These are phyloP conservation scores for Ptyas mucosa DNA, from an alignment of 2,113 vertebrate species.

Conservation along the genomic window DNA sequence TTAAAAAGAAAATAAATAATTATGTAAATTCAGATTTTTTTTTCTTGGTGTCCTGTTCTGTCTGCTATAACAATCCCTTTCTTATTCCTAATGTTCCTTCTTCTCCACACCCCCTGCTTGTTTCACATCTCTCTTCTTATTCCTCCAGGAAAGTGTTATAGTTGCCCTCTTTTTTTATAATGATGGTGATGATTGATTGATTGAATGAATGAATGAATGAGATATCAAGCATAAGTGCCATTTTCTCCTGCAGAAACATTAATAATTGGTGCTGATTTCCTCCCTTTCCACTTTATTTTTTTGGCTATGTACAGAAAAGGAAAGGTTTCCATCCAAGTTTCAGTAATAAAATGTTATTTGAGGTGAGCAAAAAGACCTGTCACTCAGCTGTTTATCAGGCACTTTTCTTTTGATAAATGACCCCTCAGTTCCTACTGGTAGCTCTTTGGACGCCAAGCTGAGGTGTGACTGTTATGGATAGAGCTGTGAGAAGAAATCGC, in stretches of 20 bases:
- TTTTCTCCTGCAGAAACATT: constrained; percentile 37
- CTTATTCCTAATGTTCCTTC: background rate
- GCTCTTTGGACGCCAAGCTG: background rate
- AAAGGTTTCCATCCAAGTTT: constrained; percentile 47
- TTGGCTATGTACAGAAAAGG: constrained; percentile 26
- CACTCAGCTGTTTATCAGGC: constrained; percentile 33
- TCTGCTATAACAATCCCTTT: background rate
- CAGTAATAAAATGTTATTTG: constrained; percentile 55
- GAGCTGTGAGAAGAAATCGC: constrained; percentile 17
- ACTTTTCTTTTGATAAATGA: constrained; percentile 36
- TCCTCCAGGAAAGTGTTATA: constrained; percentile 6
- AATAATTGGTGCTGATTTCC: constrained; percentile 30
- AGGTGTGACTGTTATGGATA: background rate
- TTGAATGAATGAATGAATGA: constrained; percentile 28
- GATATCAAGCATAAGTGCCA: constrained; percentile 15
- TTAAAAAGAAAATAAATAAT: background rate
- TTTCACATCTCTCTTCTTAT: constrained; percentile 11
- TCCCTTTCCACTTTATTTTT: constrained; percentile 16
- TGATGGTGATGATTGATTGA: background rate
- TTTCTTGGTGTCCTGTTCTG: background rate
- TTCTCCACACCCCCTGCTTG: too few relatives aligned
- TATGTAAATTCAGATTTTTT: background rate
- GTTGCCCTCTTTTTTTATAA: background rate
- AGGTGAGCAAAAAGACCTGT: constrained; percentile 45
- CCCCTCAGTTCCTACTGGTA: constrained; percentile 27